A percentile compares a stretch with the other conserved stretches of the same genome.
Conservation (phyloP, 2,888 invertebrate genomes). For the Anaspis maculata region DNA sequence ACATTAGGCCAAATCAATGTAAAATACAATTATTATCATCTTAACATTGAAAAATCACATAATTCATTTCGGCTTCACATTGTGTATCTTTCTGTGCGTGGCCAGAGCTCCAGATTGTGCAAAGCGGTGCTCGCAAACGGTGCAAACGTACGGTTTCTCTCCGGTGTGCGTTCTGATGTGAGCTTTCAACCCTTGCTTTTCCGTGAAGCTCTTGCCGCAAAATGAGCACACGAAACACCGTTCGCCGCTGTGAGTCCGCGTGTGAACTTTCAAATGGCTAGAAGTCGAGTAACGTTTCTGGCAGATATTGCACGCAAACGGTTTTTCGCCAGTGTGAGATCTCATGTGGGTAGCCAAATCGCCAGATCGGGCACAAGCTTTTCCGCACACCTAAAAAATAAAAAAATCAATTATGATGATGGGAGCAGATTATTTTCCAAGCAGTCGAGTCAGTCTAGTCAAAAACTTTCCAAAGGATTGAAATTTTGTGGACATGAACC, state of each 20-base stretch:
- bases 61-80: not conserved
- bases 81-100: slow-evolving; percentile 26
- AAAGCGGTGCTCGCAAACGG: slow-evolving; percentile 29
- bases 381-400: slow-evolving; percentile 30
- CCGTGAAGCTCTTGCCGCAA: slow-evolving; percentile 30
- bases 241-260: slow-evolving; percentile 30
- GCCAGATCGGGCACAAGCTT: slow-evolving; percentile 30
- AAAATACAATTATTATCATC: too few relatives aligned
- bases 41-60: too few relatives aligned
- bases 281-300: slow-evolving; percentile 30
- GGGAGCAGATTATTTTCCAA: not conserved
- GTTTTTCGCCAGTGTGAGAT: slow-evolving; percentile 34
- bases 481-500: too few relatives aligned
- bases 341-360: slow-evolving; percentile 31
- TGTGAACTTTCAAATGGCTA: slow-evolving; percentile 32
- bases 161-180: slow-evolving; percentile 32
- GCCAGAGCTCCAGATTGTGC: slow-evolving; percentile 33
- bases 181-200: slow-evolving; percentile 29
- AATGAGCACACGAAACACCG: slow-evolving; percentile 26
- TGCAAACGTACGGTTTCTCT: slow-evolving; percentile 32
- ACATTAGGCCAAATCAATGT: too few relatives aligned
- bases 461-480: not conserved
- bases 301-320: slow-evolving; percentile 28
- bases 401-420: not conserved
- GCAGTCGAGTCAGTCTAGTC: not conserved